Evolutionary conservation across 2,888 invertebrate genomes (phyloP), one percentile per base, ranked within the genome.

Genomic region (Pyralis farinalis): DNA sequence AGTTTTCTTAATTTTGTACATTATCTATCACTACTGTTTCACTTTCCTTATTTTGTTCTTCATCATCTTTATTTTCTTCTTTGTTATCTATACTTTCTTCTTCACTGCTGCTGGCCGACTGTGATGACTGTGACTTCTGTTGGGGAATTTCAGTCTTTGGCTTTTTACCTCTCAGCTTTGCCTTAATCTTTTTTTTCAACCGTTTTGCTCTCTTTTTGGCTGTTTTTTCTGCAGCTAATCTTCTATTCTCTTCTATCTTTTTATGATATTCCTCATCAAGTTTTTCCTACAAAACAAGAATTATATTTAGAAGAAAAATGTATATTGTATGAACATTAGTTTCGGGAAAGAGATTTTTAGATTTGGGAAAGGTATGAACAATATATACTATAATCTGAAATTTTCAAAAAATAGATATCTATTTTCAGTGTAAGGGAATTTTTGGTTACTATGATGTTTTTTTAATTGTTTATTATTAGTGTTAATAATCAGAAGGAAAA

Each of bases 191-290:
- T 67, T 92, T 94, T 69, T 95, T 96, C 42, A 94, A 70, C 37
- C 98, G 91, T 71, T 98, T 99, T 0, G 95, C 95, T 55, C 98
- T 90, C 72, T 97, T 98, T 68, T 98, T 98, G 0, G 96, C 96
- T 3, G 98, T 98, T 68, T 91, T 92, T 61, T 94, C 93, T 53
- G 96, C 97, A 7, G 96, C 94, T 56, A 78, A 79, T 61, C 70
- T 90, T 55, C 82, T 90, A 71, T 97, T 96, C 55, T 94, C 92
- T 72, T 95, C 94, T 27, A 98, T 77, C 82, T 95, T 96, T 30
- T 84, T 72, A 51, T 94, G 94, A 78, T 95, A 98, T 40, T 94
- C 96, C 4, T 94, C 93, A 75, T 98, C 96, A 37, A 95, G 76
- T 47, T 93, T 92, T 76, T 98, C 97, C 93, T 96, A 64, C 9